Evolutionary conservation across 2,888 invertebrate species (phyloP), one percentile per base, ranked within the genome.

Genomic region (Stenoptilia bipunctidactyla): DNA sequence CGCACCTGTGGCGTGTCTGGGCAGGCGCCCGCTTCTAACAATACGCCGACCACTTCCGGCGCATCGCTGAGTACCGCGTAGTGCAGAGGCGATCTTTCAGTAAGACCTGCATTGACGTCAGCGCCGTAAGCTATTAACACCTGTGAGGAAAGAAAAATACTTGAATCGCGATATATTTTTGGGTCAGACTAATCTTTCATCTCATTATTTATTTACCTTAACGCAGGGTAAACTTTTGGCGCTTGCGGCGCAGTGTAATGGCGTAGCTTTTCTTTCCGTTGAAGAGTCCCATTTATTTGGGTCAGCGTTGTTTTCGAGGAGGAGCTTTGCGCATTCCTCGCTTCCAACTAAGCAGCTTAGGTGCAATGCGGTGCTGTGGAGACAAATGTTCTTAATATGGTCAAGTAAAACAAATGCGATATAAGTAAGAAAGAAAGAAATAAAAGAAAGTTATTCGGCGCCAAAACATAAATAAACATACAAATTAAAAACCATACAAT

Each of bases 61-160:
- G 90, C 89, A 56, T 90, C 87, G 56, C 90, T 92, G 49, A 92
- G 87, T 39, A 94, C 93, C 1, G 96, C 96, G 63, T 92, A 93
- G 64, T 94, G 93, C 45, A 96, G 72, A 0, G 96, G 91, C 33
- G 92, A 93, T 47, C 88, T 87, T 40, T 88, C 87, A 40, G 73
- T 84, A 37, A 88, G 74, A 10, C 92, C 92, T 5, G 91, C 90
- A 55, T 92, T 90, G n/a, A 92, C 88, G 52, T 92, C 89, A n/a
- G 93, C 93, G 1, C 91, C 92, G 42, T 88, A 85, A 44, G 86
- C 85, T 42, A 94, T 73, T 46, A 96, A 65, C 50, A 89, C 68
- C 70, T 88, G 80, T 27, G 74, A 57, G 20, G 8, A 20, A 20
- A 30, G 12, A 30, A 30, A 25, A n/a, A n/a, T 30, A 30, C 30